These are phyloP conservation scores for Deroplatys truncata DNA, from an alignment of 2,888 invertebrate genomes.

Conservation along the genomic window DNA sequence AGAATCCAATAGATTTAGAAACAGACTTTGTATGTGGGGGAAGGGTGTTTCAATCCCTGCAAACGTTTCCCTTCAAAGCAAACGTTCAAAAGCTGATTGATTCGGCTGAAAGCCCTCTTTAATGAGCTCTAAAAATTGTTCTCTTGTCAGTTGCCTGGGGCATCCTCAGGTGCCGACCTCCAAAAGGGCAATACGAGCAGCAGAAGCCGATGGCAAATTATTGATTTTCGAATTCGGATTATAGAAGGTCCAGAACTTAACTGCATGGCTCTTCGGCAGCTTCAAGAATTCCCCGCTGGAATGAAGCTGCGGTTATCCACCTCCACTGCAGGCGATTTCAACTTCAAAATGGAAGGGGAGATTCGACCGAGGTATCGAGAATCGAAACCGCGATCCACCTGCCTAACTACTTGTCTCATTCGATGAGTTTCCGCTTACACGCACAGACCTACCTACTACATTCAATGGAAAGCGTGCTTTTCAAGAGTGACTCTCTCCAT, in stretches of 20 bases:
- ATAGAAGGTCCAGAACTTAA: background rate
- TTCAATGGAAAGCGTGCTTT: background rate
- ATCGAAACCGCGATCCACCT: background rate
- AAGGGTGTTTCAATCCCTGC: background rate
- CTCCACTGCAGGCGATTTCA: background rate
- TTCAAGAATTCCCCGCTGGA: background rate
- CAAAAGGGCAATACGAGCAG: background rate
- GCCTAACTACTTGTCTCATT: background rate
- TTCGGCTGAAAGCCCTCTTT: background rate
- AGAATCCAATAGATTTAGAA: too few species aligned
- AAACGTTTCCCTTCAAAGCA: background rate
- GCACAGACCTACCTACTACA: background rate
- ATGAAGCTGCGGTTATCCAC: background rate
- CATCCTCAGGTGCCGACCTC: background rate
- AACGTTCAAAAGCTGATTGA: background rate
- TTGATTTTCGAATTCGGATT: background rate
- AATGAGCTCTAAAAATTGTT: background rate
- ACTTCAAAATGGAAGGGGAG: background rate
- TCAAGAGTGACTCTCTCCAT: background rate
- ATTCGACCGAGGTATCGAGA: background rate
- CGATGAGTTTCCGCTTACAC: background rate
- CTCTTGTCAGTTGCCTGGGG: background rate
- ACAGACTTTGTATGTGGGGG: too few species aligned
- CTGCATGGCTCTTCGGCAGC: background rate
- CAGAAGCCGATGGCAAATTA: background rate